Evolutionary conservation across 1,140 invertebrate genomes (phyloP).

Genomic region (Cydia pomonella): DNA sequence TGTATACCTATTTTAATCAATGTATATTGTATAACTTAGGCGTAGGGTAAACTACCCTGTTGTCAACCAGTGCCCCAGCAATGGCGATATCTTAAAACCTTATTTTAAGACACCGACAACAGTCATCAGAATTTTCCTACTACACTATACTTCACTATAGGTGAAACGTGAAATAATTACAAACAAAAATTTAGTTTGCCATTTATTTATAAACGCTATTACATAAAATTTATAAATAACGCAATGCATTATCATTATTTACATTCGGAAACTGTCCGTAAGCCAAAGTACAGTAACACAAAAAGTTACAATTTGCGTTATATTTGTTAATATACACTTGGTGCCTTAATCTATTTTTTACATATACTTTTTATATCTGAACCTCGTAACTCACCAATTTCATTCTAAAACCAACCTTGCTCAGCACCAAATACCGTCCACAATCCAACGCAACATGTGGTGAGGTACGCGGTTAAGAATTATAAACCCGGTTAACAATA

Average conservation of each 20-base stretch:
- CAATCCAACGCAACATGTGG: neutral
- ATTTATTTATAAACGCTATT: slow-evolving; percentile 65
- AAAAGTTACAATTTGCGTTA: slow-evolving; percentile 16
- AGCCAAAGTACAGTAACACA: slow-evolving; percentile 11
- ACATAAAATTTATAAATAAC: slow-evolving; percentile 57
- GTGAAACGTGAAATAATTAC: neutral
- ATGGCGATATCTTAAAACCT: too few species aligned
- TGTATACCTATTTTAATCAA: too few species aligned
- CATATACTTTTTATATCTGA: neutral
- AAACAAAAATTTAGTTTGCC: slow-evolving; percentile 6
- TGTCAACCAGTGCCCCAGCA: too few species aligned
- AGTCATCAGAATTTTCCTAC: too few species aligned
- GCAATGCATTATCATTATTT: slow-evolving; percentile 21
- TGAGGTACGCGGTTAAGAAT: neutral
- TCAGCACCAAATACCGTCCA: neutral
- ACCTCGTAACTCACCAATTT: neutral
- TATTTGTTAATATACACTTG: slow-evolving; percentile 12
- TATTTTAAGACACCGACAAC: too few species aligned
- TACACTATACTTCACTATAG: too few species aligned
- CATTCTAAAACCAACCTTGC: neutral
- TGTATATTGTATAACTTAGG: too few species aligned
- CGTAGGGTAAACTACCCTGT: too few species aligned
- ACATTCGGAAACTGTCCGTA: neutral
- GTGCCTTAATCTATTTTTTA: slow-evolving; percentile 9
- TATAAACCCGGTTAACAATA: neutral